These are phyloP conservation scores for Stenurella melanura DNA, from an alignment of 2,888 invertebrate genomes.

Conservation along the genomic window DNA sequence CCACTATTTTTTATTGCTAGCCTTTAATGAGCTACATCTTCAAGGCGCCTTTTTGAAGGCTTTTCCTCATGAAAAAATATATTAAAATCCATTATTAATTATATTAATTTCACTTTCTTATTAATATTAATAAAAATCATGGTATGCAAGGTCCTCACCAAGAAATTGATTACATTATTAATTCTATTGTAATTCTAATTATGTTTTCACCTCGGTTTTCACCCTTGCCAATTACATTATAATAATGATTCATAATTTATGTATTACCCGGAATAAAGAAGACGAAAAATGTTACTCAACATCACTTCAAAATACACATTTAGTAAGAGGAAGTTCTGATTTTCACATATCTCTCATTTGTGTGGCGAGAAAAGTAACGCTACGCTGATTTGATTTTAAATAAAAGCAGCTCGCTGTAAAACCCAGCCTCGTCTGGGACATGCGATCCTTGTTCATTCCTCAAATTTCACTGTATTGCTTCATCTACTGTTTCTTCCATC, in stretches of 20 bases:
- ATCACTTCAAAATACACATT: not conserved
- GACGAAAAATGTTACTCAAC: not conserved
- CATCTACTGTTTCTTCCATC: too few species aligned
- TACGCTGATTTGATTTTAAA: too few species aligned
- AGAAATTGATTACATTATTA: constrained; percentile 10
- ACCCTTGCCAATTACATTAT: constrained; percentile 10
- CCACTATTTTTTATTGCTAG: not conserved
- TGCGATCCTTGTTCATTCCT: too few species aligned
- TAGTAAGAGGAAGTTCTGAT: not conserved
- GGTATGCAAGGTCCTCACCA: not conserved
- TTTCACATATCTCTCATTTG: not conserved
- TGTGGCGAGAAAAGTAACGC: too few species aligned
- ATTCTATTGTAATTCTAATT: constrained; percentile 2
- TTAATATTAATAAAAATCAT: constrained; percentile 16
- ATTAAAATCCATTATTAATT: not conserved
- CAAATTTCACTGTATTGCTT: too few species aligned
- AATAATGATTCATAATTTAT: constrained; percentile 26
- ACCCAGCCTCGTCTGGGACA: too few species aligned
- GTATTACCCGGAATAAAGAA: not conserved
- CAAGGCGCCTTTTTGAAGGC: constrained; percentile 12
- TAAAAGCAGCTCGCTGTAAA: too few species aligned
- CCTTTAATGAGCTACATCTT: not conserved
- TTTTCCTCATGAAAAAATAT: constrained; percentile 15
- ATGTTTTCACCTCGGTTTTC: constrained; percentile 18
- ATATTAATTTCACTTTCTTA: not conserved